Evolutionary conservation across 1,140 invertebrate species (phyloP).

Genomic region (Brachionus manjavacas): DNA sequence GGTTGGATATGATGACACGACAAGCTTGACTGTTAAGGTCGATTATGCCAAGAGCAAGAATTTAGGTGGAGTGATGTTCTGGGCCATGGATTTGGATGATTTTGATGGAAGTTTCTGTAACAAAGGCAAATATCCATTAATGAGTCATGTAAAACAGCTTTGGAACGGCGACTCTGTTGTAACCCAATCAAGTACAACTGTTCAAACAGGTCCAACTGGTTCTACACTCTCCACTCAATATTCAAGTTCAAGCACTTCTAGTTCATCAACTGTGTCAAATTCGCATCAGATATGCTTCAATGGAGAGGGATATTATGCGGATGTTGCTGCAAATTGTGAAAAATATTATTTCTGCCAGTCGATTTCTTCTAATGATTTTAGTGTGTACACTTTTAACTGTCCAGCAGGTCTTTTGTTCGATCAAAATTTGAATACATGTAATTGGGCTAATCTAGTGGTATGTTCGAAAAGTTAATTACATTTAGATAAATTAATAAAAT

Average conservation of each 20-base stretch:
- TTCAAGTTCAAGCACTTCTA: background rate
- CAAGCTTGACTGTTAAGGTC: slow-evolving; percentile 46
- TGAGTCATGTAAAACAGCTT: background rate
- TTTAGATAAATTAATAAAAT: background rate
- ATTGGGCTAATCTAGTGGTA: background rate
- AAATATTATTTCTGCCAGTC: background rate
- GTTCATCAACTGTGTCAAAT: background rate
- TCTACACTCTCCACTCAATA: background rate
- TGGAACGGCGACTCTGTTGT: background rate
- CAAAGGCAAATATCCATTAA: slow-evolving; percentile 42
- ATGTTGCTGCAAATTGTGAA: background rate
- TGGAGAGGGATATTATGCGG: background rate
- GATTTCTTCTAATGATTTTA: background rate
- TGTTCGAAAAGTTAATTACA: background rate
- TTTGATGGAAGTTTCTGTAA: slow-evolving; percentile 35
- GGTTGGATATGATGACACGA: slow-evolving; percentile 84
- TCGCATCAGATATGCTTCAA: background rate
- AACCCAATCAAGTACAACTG: background rate
- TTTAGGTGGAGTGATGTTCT: slow-evolving; percentile 41
- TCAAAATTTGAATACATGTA: background rate
- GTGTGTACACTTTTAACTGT: background rate
- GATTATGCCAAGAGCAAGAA: background rate
- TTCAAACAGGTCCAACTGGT: background rate
- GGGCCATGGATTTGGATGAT: slow-evolving; percentile 42
- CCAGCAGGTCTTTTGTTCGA: background rate